Percentiles rank a stretch among this genome's conserved stretches.
Evolutionary conservation across 2,888 invertebrate genomes (phyloP).

Genomic region (Laothoe populi): DNA sequence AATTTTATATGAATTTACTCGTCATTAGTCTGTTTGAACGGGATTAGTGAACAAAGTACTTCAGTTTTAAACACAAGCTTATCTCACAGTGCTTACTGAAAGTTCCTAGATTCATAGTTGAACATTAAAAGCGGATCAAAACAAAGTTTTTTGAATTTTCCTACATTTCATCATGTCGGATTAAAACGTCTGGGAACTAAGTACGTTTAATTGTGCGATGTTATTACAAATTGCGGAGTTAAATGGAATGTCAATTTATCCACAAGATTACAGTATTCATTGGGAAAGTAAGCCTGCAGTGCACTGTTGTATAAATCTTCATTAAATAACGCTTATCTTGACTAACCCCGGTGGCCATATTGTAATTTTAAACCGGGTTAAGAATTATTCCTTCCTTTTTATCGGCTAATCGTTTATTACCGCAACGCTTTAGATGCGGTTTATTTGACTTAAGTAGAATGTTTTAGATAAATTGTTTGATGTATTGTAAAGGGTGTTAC

Average conservation of each 20-base stretch:
- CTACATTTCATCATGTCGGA: slow-evolving; percentile 18
- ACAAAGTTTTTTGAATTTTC: slow-evolving; percentile 20
- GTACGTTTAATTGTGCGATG: background rate
- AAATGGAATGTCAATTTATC: slow-evolving; percentile 53
- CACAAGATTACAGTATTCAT: slow-evolving; percentile 54
- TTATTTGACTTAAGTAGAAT: slow-evolving; percentile 5
- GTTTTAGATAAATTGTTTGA: background rate
- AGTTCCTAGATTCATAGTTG: slow-evolving; percentile 17
- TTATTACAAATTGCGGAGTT: slow-evolving; percentile 30
- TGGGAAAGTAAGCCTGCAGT: slow-evolving; percentile 54
- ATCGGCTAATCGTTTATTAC: slow-evolving; percentile 8
- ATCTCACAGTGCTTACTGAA: slow-evolving; percentile 7
- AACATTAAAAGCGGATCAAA: slow-evolving; percentile 17
- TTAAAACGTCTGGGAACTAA: slow-evolving; percentile 6
- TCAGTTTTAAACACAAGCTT: slow-evolving; percentile 3
- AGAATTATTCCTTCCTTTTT: slow-evolving; percentile 18
- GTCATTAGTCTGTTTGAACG: background rate
- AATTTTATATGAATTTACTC: slow-evolving; percentile 5
- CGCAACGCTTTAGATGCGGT: background rate
- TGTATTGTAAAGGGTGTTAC: too few relatives aligned
- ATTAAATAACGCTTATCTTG: slow-evolving; percentile 63
- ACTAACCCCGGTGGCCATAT: slow-evolving; percentile 39
- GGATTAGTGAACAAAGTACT: slow-evolving; percentile 8
- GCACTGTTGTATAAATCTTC: slow-evolving; percentile 60
- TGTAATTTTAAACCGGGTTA: slow-evolving; percentile 25